Evolutionary conservation across 1,140 invertebrate species (phyloP), one percentile per base, ranked within the genome.

Genomic region (Asobara japonica): DNA sequence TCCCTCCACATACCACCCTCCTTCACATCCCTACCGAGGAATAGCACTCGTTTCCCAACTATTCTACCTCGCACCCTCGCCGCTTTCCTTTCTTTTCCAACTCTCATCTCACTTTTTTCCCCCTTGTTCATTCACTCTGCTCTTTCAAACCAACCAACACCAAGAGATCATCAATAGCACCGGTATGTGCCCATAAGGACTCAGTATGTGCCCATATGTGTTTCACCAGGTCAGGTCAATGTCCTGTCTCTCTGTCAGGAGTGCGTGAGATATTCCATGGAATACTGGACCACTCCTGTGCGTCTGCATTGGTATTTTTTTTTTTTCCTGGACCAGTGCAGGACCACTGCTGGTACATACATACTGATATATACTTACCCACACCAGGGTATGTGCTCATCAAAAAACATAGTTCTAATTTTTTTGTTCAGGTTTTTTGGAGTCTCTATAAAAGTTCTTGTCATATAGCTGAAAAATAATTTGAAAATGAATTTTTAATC

Each of bases 191-290:
- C 38, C 6, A n/a, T 83, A 83, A 85, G 83, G 83, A 85, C 77
- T 78, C 85, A n/a, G n/a, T n/a, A n/a, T n/a, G n/a, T n/a, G n/a
- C n/a, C n/a, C n/a, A 82, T 87, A 87, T 86, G 86, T 87, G 85
- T 87, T 80, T 87, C 85, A 87, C 86, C 86, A 86, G 86, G 86
- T 86, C 86, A 87, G 86, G 86, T 87, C 86, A 87, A 87, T 80
- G 86, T 85, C 85, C 86, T 85, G 77, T 73, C 77, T 45, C 38
- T 41, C 74, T 77, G 74, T 72, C 73, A 77, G 76, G 41, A 74
- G 65, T 68, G 61, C 38, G 61, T 33, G 67, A n/a, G n/a, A n/a
- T n/a, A n/a, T n/a, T n/a, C n/a, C n/a, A n/a, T n/a, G n/a, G n/a
- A n/a, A n/a, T n/a, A n/a, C n/a, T n/a, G n/a, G n/a, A n/a, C n/a